Conservation (phyloP, 2,113 vertebrate species). For the Apeltes quadracus region DNA sequence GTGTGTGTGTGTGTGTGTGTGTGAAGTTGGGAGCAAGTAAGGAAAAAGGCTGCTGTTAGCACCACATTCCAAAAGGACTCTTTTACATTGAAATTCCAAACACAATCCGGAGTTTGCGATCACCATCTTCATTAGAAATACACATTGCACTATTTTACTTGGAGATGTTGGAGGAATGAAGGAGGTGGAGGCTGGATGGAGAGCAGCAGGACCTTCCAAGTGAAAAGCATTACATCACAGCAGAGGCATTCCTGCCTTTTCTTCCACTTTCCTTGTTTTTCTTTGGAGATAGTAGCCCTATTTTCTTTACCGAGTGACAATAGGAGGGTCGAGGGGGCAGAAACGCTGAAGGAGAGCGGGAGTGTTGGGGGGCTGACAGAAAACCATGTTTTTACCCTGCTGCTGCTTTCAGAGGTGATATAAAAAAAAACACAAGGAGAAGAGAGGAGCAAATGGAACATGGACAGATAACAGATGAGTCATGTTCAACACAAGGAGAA, state of each 20-base stretch:
- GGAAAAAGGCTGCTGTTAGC: neutral
- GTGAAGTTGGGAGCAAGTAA: neutral
- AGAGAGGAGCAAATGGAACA: neutral
- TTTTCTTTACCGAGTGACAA: slow-evolving; percentile 39
- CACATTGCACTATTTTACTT: neutral
- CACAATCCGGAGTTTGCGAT: neutral
- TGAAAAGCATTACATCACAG: slow-evolving; percentile 65
- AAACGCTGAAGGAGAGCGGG: neutral
- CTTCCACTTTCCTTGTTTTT: slow-evolving; percentile 71
- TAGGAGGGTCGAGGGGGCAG: slow-evolving; percentile 16
- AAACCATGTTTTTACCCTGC: slow-evolving; percentile 44
- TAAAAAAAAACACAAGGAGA: neutral
- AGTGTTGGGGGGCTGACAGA: slow-evolving; percentile 26
- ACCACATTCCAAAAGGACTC: neutral
- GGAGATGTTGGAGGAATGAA: neutral
- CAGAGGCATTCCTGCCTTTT: slow-evolving; percentile 73
- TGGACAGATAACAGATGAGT: neutral
- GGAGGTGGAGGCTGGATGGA: slow-evolving; percentile 47
- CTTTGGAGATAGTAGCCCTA: slow-evolving; percentile 56
- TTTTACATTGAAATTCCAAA: neutral
- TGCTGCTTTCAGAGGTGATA: slow-evolving; percentile 8
- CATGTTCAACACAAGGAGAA: neutral
- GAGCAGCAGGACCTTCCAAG: slow-evolving; percentile 52
- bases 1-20: neutral
- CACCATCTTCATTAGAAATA: neutral